These are phyloP conservation scores for Tupaia tana DNA, from an alignment of 2,113 vertebrate genomes.

Conservation along the genomic window DNA sequence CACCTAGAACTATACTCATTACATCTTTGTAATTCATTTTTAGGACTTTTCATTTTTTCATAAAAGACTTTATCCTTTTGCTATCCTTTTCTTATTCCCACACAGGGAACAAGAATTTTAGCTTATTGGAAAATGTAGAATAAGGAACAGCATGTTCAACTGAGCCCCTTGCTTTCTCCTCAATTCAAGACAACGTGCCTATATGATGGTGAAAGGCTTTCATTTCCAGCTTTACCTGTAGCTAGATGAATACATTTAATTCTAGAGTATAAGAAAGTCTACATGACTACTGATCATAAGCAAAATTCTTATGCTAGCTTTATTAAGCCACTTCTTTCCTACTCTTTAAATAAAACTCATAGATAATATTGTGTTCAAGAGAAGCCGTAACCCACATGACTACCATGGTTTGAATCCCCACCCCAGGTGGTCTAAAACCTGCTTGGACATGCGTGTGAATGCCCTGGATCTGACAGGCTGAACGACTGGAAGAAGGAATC, in stretches of 20 bases:
- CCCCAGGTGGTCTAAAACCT: too few relatives aligned
- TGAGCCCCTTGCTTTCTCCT: not conserved
- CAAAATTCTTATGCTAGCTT: not conserved
- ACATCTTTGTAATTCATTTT: constrained; percentile 9
- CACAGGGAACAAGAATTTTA: not conserved
- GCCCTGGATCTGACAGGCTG: too few relatives aligned
- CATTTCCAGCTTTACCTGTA: not conserved
- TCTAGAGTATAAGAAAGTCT: not conserved
- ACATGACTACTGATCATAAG: not conserved
- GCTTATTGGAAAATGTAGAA: not conserved
- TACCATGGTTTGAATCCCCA: too few relatives aligned
- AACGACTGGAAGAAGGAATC: too few relatives aligned
- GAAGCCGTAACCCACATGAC: too few relatives aligned
- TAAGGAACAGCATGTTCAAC: not conserved
- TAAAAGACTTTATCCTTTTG: not conserved
- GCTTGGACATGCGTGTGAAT: too few relatives aligned
- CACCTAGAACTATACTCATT: not conserved
- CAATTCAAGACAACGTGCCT: not conserved
- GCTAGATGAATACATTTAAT: not conserved
- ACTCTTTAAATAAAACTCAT: not conserved
- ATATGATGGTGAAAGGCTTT: not conserved
- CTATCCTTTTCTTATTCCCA: constrained; percentile 4
- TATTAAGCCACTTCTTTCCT: not conserved
- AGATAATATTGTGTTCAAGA: too few relatives aligned
- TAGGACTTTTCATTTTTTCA: not conserved